Conservation (phyloP, 2,113 vertebrate genomes). For the Seriola quinqueradiata region DNA sequence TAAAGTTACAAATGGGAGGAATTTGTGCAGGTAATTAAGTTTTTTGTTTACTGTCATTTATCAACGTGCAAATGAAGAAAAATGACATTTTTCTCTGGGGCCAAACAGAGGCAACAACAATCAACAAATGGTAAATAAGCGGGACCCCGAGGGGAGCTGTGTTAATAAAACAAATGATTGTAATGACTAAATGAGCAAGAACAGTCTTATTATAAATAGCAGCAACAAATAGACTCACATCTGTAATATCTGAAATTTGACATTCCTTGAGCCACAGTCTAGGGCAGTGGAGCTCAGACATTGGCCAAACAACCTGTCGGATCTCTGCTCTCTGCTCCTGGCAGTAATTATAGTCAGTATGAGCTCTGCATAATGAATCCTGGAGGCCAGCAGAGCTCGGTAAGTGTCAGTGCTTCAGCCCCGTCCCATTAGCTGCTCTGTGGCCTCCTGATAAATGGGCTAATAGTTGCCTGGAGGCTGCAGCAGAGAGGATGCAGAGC, state of each 20-base stretch:
- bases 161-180: too few species aligned
- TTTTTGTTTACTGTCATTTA: too few species aligned
- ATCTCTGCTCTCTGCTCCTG: constrained; percentile 7
- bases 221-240: not conserved
- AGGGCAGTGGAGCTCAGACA: not conserved
- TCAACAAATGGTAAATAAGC: not conserved
- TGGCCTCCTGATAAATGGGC: constrained; percentile 22
- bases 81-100: too few species aligned
- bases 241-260: not conserved
- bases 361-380: constrained; percentile 41
- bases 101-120: not conserved
- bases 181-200: not conserved
- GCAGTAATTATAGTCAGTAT: constrained; percentile 9
- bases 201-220: not conserved
- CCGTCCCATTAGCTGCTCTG: constrained; percentile 20
- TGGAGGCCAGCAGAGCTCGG: constrained; percentile 21
- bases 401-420: constrained; percentile 33
- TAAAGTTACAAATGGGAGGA: too few species aligned
- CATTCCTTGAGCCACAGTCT: not conserved
- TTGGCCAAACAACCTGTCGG: not conserved
- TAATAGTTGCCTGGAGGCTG: constrained; percentile 11
- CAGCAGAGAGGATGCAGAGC: not conserved
- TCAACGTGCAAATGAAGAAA: too few species aligned
- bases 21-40: too few species aligned
- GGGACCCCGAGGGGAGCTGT: too few species aligned